These are phyloP conservation scores for Psilanteris sp. DNA, from an alignment of 1,140 invertebrate species.

Conservation along the genomic window DNA sequence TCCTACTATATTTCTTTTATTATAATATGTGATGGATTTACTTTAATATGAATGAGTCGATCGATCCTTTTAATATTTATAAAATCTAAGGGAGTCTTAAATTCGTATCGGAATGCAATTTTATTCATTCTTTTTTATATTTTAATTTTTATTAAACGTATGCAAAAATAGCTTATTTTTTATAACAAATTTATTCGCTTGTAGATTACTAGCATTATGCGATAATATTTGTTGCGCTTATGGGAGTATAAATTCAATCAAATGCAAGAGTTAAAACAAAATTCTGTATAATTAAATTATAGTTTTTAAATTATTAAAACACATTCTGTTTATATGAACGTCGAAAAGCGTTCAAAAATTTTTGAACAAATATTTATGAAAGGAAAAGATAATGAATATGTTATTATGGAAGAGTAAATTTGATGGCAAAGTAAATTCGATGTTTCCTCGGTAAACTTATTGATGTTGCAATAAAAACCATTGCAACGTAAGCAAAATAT, in stretches of 20 bases:
- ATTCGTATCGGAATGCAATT: not conserved
- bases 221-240: no score
- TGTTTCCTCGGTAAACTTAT: conserved; percentile 28
- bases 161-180: no score
- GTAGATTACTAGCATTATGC: no score
- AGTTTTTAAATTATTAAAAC: no score
- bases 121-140: conserved; percentile 2
- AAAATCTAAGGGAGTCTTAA: conserved; percentile 18
- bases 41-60: conserved; percentile 40
- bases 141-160: no score
- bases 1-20: no score
- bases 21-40: no score
- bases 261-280: no score
- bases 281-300: no score
- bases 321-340: no score
- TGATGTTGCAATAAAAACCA: conserved; percentile 37
- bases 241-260: no score
- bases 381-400: conserved; percentile 37
- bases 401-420: conserved; percentile 23
- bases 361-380: conserved; percentile 16
- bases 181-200: no score
- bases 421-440: conserved; percentile 27
- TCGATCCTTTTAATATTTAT: conserved; percentile 37
- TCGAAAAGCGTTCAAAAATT: not conserved
- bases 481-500: conserved; percentile 25